A percentile compares a stretch with the other conserved stretches of the same genome.
These are phyloP conservation scores for Zygaena filipendulae DNA, from an alignment of 2,888 invertebrate genomes.

Conservation along the genomic window DNA sequence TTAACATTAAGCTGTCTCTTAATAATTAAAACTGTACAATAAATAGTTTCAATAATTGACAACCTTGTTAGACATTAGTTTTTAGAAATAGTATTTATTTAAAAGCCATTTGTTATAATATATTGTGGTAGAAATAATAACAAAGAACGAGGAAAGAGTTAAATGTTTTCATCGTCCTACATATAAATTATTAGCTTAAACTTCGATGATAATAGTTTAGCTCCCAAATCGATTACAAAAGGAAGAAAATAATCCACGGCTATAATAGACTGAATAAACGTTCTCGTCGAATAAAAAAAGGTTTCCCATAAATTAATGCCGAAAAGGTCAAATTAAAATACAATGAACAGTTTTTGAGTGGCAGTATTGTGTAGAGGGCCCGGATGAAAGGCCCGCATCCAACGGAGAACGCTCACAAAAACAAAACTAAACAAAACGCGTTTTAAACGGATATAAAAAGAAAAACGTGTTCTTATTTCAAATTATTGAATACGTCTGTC, in stretches of 20 bases:
- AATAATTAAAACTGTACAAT: too few species aligned
- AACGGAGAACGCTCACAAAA: constrained; percentile 50
- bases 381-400: constrained; percentile 63
- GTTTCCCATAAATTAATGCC: constrained; percentile 66
- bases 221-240: constrained; percentile 46
- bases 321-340: constrained; percentile 70
- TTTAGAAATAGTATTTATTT: too few species aligned
- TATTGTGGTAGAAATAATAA: too few species aligned
- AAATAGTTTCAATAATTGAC: too few species aligned
- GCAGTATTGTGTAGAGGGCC: constrained; percentile 61
- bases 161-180: too few species aligned
- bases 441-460: constrained; percentile 67
- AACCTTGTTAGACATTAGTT: too few species aligned
- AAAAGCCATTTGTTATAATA: too few species aligned
- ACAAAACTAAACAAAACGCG: constrained; percentile 66
- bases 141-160: too few species aligned
- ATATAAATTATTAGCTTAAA: too few species aligned
- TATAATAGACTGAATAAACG: constrained; percentile 63
- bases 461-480: constrained; percentile 64
- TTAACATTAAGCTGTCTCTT: too few species aligned
- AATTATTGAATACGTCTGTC: constrained; percentile 65
- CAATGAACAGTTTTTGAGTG: constrained; percentile 69
- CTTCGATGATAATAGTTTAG: too few species aligned
- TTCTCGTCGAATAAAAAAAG: constrained; percentile 43
- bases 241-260: constrained; percentile 49